Base-by-base conservation (phyloP, 1,140 invertebrate genomes). In the Phymastichus coffea region DNA sequence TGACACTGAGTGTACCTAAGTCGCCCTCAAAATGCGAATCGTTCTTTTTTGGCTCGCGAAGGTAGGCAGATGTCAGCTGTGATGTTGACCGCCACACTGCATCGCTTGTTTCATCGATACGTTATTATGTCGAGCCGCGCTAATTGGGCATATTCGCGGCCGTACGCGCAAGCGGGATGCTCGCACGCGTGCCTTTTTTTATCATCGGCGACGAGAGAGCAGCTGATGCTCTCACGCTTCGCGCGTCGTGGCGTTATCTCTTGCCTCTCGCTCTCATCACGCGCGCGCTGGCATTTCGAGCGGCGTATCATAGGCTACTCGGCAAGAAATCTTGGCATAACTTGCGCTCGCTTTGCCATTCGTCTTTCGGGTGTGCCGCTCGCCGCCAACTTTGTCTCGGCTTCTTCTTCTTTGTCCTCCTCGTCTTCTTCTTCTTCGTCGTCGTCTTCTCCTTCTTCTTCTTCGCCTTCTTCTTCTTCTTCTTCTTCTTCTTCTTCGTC, bases 71-170 rank as follows among this genome's bases (percentile, higher is more conserved):
- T n/a, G n/a, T n/a, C n/a, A n/a, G n/a, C n/a, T n/a, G n/a, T n/a
- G n/a, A n/a, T n/a, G n/a, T n/a, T n/a, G n/a, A n/a, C n/a, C n/a
- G n/a, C 17, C 2, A 6, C 46, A 10, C 26, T 2, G 26, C 23
- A 20, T 9, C 26, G 26, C 3, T 37, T 37, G 25, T 44, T 41
- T 49, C 28, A n/a, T 35, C 15, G 25, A 52, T 38, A 41, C 28
- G 15, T 66, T 66, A 66, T 66, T 66, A 66, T 66, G 64, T 66
- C 64, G 63, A 56, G 49, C 28, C 6, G 38, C 33, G 64, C 64
- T 66, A 66, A 66, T 66, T 66, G 61, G 64, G 28, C 62, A 44
- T 61, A 60, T 62, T 59, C 22, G 26, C 10, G 20, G n/a, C n/a
- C n/a, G n/a, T n/a, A n/a, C 44, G 20, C 40, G 12, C n/a, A 48